Percentiles rank a stretch among this genome's conserved stretches.
Evolutionary conservation across 2,888 invertebrate genomes (phyloP).

Genomic region (Iselma pallidipennis): DNA sequence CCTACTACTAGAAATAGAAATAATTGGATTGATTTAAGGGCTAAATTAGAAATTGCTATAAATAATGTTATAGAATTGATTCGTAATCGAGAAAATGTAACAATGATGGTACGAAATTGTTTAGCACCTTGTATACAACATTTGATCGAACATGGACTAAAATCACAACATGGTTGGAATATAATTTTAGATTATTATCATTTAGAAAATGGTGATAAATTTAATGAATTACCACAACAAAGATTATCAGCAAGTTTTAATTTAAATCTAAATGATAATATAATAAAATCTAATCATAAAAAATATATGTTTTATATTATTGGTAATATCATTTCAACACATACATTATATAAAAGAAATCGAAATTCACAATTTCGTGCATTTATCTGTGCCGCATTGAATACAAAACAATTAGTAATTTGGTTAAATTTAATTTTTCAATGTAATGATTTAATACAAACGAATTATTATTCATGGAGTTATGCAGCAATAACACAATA

Average conservation of each 20-base stretch:
- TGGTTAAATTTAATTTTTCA: conserved; percentile 91
- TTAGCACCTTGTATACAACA: conserved; percentile 83
- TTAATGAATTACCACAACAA: conserved; percentile 88
- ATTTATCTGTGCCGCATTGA: conserved; percentile 84
- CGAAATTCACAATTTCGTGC: conserved; percentile 97
- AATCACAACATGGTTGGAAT: conserved; percentile 87
- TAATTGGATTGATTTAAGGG: conserved; percentile 93
- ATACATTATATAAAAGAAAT: conserved; percentile 85
- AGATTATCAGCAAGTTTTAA: conserved; percentile 92
- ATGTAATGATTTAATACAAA: conserved; percentile 72
- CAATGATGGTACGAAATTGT: conserved; percentile 78
- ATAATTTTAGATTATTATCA: conserved; percentile 88
- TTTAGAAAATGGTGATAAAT: conserved; percentile 85
- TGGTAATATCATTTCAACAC: conserved; percentile 83
- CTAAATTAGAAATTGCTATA: conserved; percentile 83
- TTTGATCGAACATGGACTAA: conserved; percentile 87
- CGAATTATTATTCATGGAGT: conserved; percentile 83
- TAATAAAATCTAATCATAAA: conserved; percentile 76
- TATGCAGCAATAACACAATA: conserved; percentile 93
- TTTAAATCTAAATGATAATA: conserved; percentile 83
- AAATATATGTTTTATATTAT: conserved; percentile 83
- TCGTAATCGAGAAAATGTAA: conserved; percentile 61
- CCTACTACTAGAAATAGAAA: conserved; percentile 57
- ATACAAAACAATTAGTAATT: conserved; percentile 79
- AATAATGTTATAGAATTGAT: conserved; percentile 66